Conservation (phyloP, 2,888 invertebrate genomes). For the Osedax frankpressi region DNA sequence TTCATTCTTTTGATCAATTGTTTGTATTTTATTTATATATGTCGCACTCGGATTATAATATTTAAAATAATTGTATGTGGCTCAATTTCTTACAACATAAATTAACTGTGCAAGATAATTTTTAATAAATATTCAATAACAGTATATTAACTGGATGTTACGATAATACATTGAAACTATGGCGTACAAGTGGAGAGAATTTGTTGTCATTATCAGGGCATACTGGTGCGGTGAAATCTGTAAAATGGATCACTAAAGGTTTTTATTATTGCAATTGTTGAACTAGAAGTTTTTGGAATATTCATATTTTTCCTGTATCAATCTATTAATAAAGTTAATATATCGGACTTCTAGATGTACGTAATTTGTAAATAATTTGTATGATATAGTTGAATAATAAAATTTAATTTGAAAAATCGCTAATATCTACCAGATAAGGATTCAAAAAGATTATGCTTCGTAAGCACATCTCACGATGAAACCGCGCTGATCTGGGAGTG, state of each 20-base stretch:
- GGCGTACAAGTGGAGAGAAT: constrained; percentile 73
- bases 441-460: constrained; percentile 30
- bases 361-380: not conserved
- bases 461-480: constrained; percentile 75
- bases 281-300: too few relatives aligned
- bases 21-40: too few relatives aligned
- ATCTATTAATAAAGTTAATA: too few relatives aligned
- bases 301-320: too few relatives aligned
- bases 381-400: not conserved
- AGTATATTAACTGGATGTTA: constrained; percentile 85
- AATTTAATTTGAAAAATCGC: constrained; percentile 20
- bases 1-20: constrained; percentile 42
- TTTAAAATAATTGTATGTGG: not conserved
- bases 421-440: constrained; percentile 16
- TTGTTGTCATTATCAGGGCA: constrained; percentile 73
- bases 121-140: too few relatives aligned
- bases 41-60: too few relatives aligned
- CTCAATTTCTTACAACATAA: too few relatives aligned
- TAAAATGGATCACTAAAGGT: constrained; percentile 60
- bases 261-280: too few relatives aligned
- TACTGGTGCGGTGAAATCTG: constrained; percentile 70
- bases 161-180: constrained; percentile 78
- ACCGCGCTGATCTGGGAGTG: constrained; percentile 76
- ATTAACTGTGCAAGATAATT: too few relatives aligned
- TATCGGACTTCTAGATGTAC: not conserved